Evolutionary conservation across 2,797 vertebrate genomes (phyloP), one percentile per base, ranked within the genome.

Genomic region (Philypnodon macrostomus): DNA sequence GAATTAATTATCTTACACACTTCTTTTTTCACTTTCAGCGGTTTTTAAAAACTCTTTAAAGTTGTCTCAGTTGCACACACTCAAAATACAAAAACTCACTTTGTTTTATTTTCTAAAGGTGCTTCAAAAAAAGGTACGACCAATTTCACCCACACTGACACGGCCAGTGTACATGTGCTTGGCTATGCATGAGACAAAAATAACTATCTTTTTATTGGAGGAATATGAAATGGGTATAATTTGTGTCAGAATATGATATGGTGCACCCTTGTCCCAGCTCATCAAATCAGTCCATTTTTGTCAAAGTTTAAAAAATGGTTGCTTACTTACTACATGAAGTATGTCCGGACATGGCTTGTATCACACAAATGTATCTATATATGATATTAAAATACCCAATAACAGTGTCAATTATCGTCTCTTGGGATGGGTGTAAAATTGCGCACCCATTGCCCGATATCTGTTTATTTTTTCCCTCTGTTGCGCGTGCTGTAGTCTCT

Each of bases 151-250:
- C 67, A 58, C n/a, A n/a, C n/a, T n/a, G n/a, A n/a, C n/a, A n/a
- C n/a, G n/a, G n/a, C n/a, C n/a, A n/a, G n/a, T n/a, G n/a, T n/a
- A n/a, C 68, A 67, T 57, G 68, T 83, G 84, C 84, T 88, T 84
- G 75, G 85, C 84, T 89, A 81, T 88, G 88, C 88, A 90, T 90
- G 87, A 86, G 74, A 73, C 72, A 54, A 68, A 60, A 70, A 79
- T 48, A 50, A 29, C 48, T 29, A 70, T 56, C 38, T 71, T 85
- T 85, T 85, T 83, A 80, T 80, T 39, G 53, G 24, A 40, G 53
- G 33, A 24, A 24, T 34, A 35, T 30, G 68, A 62, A 62, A 33
- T 65, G 35, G 55, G 49, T 78, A 75, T 79, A 71, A 83, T 73
- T 71, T 67, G 65, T 70, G 78, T 75, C 64, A 83, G 40, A 79